These are phyloP conservation scores for Odontophorus gujanensis DNA, from an alignment of 2,113 vertebrate species.

Conservation along the genomic window DNA sequence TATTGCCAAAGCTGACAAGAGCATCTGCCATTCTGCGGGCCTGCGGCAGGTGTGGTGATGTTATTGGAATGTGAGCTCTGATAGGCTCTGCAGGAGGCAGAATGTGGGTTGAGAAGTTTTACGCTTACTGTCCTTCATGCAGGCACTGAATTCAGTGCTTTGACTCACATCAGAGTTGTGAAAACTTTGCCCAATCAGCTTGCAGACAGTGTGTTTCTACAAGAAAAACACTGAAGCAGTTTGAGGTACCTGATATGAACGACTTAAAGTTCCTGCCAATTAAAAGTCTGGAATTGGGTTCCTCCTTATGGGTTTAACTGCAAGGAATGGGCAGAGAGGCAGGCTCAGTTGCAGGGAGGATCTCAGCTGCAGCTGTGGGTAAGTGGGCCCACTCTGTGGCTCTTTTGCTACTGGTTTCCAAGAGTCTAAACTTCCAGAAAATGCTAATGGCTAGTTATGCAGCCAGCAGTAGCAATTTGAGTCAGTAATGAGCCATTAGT, in stretches of 20 bases:
- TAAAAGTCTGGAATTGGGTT: not conserved
- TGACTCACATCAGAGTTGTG: not conserved
- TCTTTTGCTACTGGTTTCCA: not conserved
- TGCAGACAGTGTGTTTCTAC: not conserved
- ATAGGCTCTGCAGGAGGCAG: not conserved
- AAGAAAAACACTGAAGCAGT: not conserved
- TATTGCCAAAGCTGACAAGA: not conserved
- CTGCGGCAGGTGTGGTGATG: not conserved
- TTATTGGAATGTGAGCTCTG: not conserved
- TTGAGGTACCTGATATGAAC: not conserved
- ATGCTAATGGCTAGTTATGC: not conserved
- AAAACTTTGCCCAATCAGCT: not conserved
- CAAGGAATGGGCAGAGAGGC: not conserved
- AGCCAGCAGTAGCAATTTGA: constrained; percentile 25
- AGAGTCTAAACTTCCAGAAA: constrained; percentile 23
- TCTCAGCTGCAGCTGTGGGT: not conserved
- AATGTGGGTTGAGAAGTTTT: not conserved
- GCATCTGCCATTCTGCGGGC: not conserved
- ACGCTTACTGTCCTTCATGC: rapidly evolving
- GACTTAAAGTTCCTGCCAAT: not conserved
- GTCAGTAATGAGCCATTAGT: constrained; percentile 43
- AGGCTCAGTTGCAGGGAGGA: not conserved
- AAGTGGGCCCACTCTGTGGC: not conserved
- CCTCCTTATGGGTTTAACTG: constrained; percentile 1
- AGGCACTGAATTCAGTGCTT: not conserved